Percentiles rank a stretch among this genome's conserved stretches.
Conservation (phyloP, 2,888 invertebrate species). For the Helicoverpa assulta region DNA sequence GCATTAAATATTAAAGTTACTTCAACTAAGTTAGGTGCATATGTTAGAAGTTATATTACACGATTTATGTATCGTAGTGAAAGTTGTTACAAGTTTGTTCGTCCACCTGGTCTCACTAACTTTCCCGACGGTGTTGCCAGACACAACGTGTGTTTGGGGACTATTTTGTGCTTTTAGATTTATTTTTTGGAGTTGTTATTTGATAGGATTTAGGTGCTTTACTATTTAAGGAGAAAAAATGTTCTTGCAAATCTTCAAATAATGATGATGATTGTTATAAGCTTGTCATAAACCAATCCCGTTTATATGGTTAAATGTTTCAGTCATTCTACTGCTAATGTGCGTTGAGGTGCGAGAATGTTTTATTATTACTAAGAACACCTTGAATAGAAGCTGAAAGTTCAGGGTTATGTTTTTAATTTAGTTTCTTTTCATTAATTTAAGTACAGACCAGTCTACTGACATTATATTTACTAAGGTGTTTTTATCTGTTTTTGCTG, state of each 20-base stretch:
- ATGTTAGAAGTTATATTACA: conserved; percentile 24
- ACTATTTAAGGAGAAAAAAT: too few species aligned
- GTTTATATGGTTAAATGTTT: conserved; percentile 12
- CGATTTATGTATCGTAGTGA: conserved; percentile 33
- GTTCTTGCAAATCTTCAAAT: too few species aligned
- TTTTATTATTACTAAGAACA: not conserved
- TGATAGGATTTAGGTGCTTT: too few species aligned
- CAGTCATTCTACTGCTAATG: not conserved
- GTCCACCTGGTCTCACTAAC: conserved; percentile 25
- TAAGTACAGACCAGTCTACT: too few species aligned
- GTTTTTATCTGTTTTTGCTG: too few species aligned
- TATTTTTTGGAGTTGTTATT: not conserved
- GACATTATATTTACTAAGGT: too few species aligned
- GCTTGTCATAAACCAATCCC: too few species aligned
- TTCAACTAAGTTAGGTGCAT: conserved; percentile 6
- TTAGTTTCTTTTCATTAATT: too few species aligned
- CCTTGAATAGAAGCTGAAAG: not conserved
- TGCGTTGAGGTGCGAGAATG: too few species aligned
- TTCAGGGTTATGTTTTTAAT: not conserved
- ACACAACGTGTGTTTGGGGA: conserved; percentile 9
- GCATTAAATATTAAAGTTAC: not conserved
- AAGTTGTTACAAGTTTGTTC: conserved; percentile 32
- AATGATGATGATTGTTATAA: too few species aligned
- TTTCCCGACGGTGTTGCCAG: conserved; percentile 10
- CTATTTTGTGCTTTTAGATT: not conserved